Conservation (phyloP, 2,797 vertebrate species). For the Buceros bicornis region DNA sequence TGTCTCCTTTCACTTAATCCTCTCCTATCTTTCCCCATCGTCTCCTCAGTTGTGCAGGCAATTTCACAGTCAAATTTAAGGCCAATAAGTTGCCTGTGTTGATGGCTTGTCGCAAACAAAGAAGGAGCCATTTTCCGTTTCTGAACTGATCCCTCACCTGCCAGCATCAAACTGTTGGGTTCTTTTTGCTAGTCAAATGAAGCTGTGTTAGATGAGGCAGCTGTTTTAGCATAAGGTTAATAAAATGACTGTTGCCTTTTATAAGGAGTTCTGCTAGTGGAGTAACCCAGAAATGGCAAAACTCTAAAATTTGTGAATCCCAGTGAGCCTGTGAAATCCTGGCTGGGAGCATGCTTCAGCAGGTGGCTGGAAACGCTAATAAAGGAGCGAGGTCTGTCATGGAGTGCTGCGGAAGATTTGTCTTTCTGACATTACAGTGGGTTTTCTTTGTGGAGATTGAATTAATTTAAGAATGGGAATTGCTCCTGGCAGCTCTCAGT, state of each 20-base stretch:
- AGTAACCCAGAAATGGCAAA: conserved; percentile 33
- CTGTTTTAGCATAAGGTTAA: conserved; percentile 46
- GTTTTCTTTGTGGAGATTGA: conserved; percentile 34
- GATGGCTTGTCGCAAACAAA: conserved; percentile 48
- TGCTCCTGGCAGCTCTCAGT: not conserved
- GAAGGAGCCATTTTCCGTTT: conserved; percentile 2
- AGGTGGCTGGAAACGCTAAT: conserved; percentile 64
- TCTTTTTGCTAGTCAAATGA: not conserved
- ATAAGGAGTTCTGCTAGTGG: conserved; percentile 3
- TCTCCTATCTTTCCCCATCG: not conserved
- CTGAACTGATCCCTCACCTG: conserved; percentile 24
- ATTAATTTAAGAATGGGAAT: not conserved
- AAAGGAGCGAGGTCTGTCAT: not conserved
- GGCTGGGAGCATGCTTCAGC: conserved; percentile 4
- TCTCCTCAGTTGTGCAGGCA: conserved; percentile 8
- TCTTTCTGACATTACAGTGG: conserved; percentile 4
- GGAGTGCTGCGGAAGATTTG: not conserved
- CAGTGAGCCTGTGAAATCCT: conserved; percentile 39
- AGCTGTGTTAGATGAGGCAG: conserved; percentile 18
- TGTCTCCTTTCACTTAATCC: not conserved
- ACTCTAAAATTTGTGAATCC: conserved; percentile 65
- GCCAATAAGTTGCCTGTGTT: conserved; percentile 29
- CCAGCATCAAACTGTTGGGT: conserved; percentile 24
- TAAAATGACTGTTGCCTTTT: conserved; percentile 56
- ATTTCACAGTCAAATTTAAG: not conserved